Evolutionary conservation across 2,113 vertebrate species (phyloP).

Genomic region (Delphinapterus leucas): DNA sequence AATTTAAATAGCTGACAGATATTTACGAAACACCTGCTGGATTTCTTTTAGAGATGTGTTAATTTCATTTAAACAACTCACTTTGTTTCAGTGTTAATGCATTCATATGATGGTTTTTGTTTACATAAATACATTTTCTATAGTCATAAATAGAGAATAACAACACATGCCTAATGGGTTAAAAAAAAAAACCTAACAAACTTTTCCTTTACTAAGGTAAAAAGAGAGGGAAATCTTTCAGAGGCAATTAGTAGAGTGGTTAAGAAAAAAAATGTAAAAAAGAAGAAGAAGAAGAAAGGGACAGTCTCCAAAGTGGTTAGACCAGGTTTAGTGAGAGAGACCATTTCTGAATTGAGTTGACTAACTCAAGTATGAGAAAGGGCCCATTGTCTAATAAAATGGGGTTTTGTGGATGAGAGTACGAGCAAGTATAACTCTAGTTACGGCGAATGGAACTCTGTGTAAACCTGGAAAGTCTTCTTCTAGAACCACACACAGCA

Average conservation of each 20-base stretch:
- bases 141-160: neutral
- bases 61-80: conserved; percentile 15
- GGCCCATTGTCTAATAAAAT: neutral
- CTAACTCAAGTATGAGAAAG: neutral
- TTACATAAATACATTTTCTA: neutral
- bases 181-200: neutral
- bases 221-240: neutral
- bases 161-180: neutral
- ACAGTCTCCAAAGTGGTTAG: neutral
- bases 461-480: neutral
- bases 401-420: neutral
- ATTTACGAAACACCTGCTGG: conserved; percentile 30
- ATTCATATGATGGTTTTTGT: neutral
- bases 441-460: neutral
- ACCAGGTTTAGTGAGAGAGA: neutral
- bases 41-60: neutral
- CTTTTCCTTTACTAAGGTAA: neutral
- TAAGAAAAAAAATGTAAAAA: neutral
- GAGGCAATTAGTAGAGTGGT: neutral
- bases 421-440: neutral
- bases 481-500: neutral
- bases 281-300: neutral
- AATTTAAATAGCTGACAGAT: conserved; percentile 31
- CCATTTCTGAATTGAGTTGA: neutral
- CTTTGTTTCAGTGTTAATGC: neutral